A percentile compares a stretch with the other conserved stretches of the same genome.
These are phyloP conservation scores for Jordanella pulchra DNA, from an alignment of 2,797 vertebrate species.

Conservation along the genomic window DNA sequence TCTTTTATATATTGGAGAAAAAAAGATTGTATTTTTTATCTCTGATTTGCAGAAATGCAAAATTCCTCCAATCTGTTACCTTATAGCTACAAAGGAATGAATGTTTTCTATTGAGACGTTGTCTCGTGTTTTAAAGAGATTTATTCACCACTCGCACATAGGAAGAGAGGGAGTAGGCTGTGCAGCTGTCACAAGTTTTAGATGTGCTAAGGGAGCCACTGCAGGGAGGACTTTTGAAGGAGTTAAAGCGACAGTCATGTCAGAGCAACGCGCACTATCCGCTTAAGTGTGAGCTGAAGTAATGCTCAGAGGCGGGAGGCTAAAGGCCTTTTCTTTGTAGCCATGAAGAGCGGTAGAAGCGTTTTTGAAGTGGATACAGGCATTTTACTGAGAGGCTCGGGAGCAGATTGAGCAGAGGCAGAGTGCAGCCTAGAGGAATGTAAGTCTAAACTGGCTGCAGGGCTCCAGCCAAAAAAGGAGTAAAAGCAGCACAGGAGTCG, in stretches of 20 bases:
- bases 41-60: not conserved
- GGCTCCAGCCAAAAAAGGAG: conserved; percentile 51
- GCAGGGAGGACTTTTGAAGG: conserved; percentile 35
- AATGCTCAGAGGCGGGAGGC: conserved; percentile 50
- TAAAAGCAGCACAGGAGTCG: conserved; percentile 23
- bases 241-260: conserved; percentile 51
- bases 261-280: conserved; percentile 40
- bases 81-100: not conserved
- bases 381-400: conserved; percentile 54
- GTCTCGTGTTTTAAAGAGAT: conserved; percentile 24
- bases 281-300: conserved; percentile 49
- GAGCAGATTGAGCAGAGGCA: conserved; percentile 54
- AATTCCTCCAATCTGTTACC: not conserved
- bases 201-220: conserved; percentile 27
- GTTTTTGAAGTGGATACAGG: conserved; percentile 73
- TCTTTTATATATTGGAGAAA: not conserved
- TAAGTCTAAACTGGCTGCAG: conserved; percentile 50
- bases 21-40: not conserved
- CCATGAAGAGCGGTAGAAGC: conserved; percentile 59
- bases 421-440: conserved; percentile 61
- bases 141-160: conserved; percentile 16
- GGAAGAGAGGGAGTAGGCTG: conserved; percentile 21
- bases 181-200: conserved; percentile 55
- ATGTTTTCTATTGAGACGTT: not conserved
- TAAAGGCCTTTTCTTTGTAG: conserved; percentile 57